Evolutionary conservation across 2,888 invertebrate species (phyloP).

Genomic region (Tinea pellionella): DNA sequence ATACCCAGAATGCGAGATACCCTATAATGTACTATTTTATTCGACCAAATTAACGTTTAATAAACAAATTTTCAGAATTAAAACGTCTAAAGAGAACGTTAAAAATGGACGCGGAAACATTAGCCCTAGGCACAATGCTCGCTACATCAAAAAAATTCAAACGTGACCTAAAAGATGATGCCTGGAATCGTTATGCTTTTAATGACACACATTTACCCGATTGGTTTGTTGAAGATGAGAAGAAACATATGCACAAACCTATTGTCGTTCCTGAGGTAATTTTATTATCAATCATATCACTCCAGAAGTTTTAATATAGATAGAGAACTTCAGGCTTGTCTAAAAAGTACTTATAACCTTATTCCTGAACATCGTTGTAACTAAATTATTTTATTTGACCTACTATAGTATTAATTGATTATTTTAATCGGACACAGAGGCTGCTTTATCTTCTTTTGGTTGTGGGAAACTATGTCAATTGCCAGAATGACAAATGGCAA

Average conservation of each 20-base stretch:
- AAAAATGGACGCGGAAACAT: conserved; percentile 85
- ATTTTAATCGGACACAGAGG: no score
- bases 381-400: no score
- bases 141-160: conserved; percentile 90
- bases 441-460: no score
- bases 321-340: no score
- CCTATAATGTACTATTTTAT: neutral
- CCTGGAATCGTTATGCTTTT: conserved; percentile 93
- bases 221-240: conserved; percentile 97
- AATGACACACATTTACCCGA: conserved; percentile 92
- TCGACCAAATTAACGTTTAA: no score
- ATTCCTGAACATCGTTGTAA: no score
- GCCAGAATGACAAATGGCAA: no score
- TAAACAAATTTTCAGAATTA: conserved; percentile 33
- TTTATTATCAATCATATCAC: neutral
- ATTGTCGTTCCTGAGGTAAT: conserved; percentile 84
- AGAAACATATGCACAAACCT: conserved; percentile 86
- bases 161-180: conserved; percentile 89
- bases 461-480: no score
- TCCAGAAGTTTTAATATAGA: no score
- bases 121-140: conserved; percentile 93
- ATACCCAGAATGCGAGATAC: no score
- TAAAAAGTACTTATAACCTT: no score
- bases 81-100: conserved; percentile 69
- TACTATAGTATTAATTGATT: no score